These are phyloP conservation scores for Acrobeloides nanus DNA, from an alignment of 2,888 invertebrate species.

Conservation along the genomic window DNA sequence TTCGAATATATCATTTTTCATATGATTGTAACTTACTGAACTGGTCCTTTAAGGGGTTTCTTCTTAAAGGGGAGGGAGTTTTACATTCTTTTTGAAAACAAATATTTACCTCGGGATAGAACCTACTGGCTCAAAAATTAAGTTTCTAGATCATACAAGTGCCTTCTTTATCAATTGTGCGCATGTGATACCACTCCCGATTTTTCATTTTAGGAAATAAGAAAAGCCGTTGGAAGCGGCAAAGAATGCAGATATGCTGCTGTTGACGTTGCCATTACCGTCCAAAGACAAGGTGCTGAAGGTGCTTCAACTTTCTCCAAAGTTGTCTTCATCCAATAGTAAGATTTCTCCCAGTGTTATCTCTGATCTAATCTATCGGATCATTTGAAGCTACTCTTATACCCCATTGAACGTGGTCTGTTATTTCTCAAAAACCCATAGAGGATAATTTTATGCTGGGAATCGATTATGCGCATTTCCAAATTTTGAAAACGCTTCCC, in stretches of 20 bases:
- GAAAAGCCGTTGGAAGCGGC: slow-evolving; percentile 43
- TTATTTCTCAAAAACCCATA: neutral
- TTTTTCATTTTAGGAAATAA: slow-evolving; percentile 25
- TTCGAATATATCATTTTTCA: too few relatives aligned
- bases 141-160: slow-evolving; percentile 6
- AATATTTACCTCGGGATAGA: slow-evolving; percentile 1
- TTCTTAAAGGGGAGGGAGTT: too few relatives aligned
- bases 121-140: slow-evolving; percentile 9
- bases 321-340: slow-evolving; percentile 54
- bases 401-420: too few relatives aligned
- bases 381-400: slow-evolving; percentile 1
- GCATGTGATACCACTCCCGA: too few relatives aligned
- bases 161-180: too few relatives aligned
- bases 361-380: neutral
- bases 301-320: slow-evolving; percentile 48
- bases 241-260: slow-evolving; percentile 54
- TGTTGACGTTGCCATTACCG: slow-evolving; percentile 51
- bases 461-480: too few relatives aligned
- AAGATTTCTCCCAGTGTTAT: slow-evolving; percentile 18
- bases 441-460: slow-evolving; percentile 2
- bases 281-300: slow-evolving; percentile 54
- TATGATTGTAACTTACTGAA: too few relatives aligned
- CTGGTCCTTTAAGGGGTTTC: too few relatives aligned
- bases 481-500: too few relatives aligned
- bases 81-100: too few relatives aligned